Percentiles rank a stretch among this genome's conserved stretches.
Evolutionary conservation across 2,888 invertebrate genomes (phyloP).

Genomic region (Athripsodes cinereus): DNA sequence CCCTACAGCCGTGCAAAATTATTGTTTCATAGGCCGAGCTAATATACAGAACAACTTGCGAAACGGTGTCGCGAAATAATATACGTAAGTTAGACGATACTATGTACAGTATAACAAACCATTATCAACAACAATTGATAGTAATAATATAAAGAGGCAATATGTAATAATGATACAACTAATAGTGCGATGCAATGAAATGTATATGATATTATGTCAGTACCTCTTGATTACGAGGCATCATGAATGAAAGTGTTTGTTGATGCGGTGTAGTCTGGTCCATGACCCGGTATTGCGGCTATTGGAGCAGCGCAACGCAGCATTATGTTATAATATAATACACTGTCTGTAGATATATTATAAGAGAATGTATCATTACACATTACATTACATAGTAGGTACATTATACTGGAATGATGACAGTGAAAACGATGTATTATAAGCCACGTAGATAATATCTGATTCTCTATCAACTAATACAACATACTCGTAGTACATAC

Average conservation of each 20-base stretch:
- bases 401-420: slow-evolving; percentile 2
- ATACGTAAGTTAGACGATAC: not conserved
- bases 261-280: not conserved
- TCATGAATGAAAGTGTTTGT: not conserved
- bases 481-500: too few relatives aligned
- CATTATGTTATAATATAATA: too few relatives aligned
- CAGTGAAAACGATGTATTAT: not conserved
- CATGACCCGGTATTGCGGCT: slow-evolving; percentile 4
- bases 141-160: not conserved
- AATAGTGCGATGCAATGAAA: not conserved
- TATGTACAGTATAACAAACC: not conserved
- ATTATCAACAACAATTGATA: not conserved
- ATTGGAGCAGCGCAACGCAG: not conserved
- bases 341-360: too few relatives aligned
- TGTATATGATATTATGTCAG: not conserved
- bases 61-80: not conserved
- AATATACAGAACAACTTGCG: not conserved
- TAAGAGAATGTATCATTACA: not conserved
- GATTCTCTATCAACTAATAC: too few relatives aligned
- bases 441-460: too few relatives aligned
- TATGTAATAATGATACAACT: not conserved
- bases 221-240: not conserved
- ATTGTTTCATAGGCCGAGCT: not conserved
- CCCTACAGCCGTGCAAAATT: not conserved
- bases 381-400: too few relatives aligned